Evolutionary conservation across 2,113 vertebrate species (phyloP), one percentile per base, ranked within the genome.

Genomic region (Entelurus aequoreus): DNA sequence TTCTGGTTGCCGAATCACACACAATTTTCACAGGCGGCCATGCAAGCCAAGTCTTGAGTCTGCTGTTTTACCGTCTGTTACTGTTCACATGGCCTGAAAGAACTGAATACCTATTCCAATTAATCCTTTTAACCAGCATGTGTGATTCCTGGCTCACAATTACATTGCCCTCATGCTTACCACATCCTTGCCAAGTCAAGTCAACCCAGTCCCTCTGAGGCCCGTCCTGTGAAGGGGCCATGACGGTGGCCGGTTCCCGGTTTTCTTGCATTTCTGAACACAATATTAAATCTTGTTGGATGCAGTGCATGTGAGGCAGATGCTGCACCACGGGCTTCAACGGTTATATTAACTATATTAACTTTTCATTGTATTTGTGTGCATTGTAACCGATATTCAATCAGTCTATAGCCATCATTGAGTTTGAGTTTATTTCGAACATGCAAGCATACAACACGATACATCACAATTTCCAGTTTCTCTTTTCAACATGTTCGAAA

Each of bases 61-160:
- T 70, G 62, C 73, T 69, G 76, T 83, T 81, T 72, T 67, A 64
- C 80, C 85, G 80, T 83, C 80, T 84, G 82, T 56, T 77, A 69
- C 86, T 76, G 77, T 87, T 83, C 84, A 80, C 78, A 84, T 72
- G 75, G 66, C 64, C 75, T 79, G 77, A 86, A 82, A 83, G 68
- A 80, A 87, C 77, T 75, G 62, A 77, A 64, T 70, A 83, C 72
- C 79, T 76, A 78, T 86, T 83, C 80, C 84, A 84, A 84, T 84
- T 80, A 83, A 83, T 84, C 86, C 84, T 83, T 86, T 87, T 84
- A 86, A 80, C 64, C 77, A 71, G 77, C 84, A 86, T 84, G 84
- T 86, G 82, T 77, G 83, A 86, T 75, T 71, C 59, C 77, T 86
- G 78, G 85, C 85, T 78, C 74, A 15, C 38, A 0, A 42, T 15